Evolutionary conservation across 2,113 vertebrate genomes (phyloP).

Genomic region (Pseudonaja textilis): DNA sequence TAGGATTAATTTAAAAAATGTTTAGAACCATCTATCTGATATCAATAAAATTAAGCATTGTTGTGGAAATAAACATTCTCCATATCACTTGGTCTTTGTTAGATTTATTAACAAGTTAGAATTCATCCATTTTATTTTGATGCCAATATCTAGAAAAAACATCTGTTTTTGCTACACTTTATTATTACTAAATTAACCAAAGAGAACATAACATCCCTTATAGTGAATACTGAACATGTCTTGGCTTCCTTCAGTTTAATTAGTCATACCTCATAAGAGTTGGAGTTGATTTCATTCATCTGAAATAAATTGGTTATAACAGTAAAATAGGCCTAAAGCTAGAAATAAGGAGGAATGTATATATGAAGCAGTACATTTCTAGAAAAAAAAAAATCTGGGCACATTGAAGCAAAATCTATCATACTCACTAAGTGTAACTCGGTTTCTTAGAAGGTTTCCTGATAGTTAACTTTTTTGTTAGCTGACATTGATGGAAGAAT

Average conservation of each 20-base stretch:
- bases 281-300: not conserved
- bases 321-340: not conserved
- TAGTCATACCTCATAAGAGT: constrained; percentile 21
- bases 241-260: constrained; percentile 38
- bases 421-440: not conserved
- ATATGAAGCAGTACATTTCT: not conserved
- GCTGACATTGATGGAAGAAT: not conserved
- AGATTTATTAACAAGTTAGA: constrained; percentile 59
- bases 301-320: not conserved
- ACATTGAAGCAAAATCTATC: not conserved
- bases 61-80: constrained; percentile 56
- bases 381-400: no score
- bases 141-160: constrained; percentile 52
- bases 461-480: not conserved
- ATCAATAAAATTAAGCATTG: constrained; percentile 33
- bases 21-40: not conserved
- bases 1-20: constrained; percentile 5
- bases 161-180: constrained; percentile 52
- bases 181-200: constrained; percentile 36
- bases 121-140: constrained; percentile 53
- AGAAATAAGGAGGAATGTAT: not conserved
- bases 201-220: constrained; percentile 46
- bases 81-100: constrained; percentile 52
- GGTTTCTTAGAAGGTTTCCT: not conserved
- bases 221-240: constrained; percentile 50